phyloP scores from a whole-genome alignment of 2,113 vertebrate species.

The Zosterops hypoxanthus region DNA sequence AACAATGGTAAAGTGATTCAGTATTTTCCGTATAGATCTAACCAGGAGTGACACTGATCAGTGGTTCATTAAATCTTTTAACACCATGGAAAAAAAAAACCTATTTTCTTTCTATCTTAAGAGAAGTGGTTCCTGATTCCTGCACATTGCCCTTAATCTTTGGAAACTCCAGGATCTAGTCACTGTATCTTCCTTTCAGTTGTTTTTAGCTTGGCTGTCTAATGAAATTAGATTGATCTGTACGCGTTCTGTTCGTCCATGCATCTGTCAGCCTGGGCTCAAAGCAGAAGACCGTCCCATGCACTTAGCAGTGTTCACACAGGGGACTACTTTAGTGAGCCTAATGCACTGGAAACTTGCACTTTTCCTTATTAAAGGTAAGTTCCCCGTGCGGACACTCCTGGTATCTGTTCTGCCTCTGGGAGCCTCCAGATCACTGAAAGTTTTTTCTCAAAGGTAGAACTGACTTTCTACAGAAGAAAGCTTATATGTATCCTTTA shows the following conservation, averaged over 20 bases:
- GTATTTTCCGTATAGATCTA: conserved; percentile 47
- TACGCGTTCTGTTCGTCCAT: neutral
- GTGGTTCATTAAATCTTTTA: conserved; percentile 21
- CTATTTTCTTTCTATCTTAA: conserved; percentile 12
- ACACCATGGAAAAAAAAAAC: conserved; percentile 31
- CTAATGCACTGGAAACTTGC: neutral
- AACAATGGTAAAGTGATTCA: neutral
- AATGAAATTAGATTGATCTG: neutral
- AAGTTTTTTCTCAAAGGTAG: neutral
- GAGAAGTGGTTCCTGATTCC: conserved; percentile 2
- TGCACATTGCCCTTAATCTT: neutral
- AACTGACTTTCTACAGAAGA: neutral
- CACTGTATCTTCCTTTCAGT: neutral
- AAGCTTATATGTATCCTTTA: neutral
- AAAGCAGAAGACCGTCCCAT: neutral
- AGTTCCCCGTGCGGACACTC: neutral
- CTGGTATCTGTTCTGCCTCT: neutral
- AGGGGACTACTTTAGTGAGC: neutral
- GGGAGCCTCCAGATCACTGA: neutral
- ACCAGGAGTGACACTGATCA: conserved; percentile 38
- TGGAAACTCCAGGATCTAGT: neutral
- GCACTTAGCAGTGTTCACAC: neutral
- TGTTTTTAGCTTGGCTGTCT: neutral
- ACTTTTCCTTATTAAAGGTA: neutral
- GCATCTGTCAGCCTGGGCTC: neutral